Conservation (phyloP, 2,888 invertebrate species). For the Augochlorella aurata region DNA sequence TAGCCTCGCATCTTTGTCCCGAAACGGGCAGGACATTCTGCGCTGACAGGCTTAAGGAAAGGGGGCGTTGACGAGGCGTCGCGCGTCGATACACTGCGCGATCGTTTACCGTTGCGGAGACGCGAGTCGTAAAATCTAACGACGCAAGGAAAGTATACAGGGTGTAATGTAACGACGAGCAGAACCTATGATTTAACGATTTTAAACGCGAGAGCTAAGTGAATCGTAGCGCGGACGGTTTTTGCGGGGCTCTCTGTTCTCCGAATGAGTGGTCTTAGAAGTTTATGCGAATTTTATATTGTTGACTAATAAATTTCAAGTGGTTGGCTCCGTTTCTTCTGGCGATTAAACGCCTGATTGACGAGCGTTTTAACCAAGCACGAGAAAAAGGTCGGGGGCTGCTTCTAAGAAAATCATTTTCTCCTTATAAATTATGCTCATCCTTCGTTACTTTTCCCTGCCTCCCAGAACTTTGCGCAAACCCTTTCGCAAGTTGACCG, state of each 20-base stretch:
- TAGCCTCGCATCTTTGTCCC: neutral
- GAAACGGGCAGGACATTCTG: neutral
- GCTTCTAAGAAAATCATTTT: neutral
- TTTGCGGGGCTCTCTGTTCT: neutral
- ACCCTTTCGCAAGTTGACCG: no score
- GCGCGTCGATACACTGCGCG: neutral
- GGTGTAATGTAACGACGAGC: slow-evolving; percentile 13
- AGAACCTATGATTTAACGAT: slow-evolving; percentile 7
- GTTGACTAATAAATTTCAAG: neutral
- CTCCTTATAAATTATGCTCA: neutral
- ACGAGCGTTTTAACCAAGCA: neutral
- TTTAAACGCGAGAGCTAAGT: slow-evolving; percentile 1
- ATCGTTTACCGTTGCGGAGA: slow-evolving; percentile 14
- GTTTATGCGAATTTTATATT: slow-evolving; percentile 3
- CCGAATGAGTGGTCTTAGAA: neutral
- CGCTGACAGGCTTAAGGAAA: neutral
- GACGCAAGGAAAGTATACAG: neutral
- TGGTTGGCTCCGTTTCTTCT: neutral
- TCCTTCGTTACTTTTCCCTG: neutral
- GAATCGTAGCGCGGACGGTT: neutral
- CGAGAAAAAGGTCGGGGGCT: neutral
- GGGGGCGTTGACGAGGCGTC: neutral
- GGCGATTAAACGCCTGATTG: neutral
- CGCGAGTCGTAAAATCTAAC: slow-evolving; percentile 25
- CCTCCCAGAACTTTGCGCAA: neutral